Base-by-base conservation (phyloP, 2,797 vertebrate genomes). In the Sebastes goodei region DNA sequence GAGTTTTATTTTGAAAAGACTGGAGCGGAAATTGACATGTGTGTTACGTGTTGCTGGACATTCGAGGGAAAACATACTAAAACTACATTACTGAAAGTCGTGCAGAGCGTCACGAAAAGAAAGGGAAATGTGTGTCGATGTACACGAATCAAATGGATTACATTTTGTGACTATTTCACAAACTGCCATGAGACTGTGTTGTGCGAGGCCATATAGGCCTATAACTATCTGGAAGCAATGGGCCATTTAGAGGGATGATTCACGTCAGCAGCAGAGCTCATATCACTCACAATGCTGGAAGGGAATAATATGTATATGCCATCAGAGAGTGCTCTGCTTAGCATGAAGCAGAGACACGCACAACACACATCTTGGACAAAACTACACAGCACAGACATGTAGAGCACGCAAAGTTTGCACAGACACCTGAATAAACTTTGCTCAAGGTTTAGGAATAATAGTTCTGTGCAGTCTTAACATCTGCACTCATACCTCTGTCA, bases 211-310 rank as follows among this genome's bases (percentile, higher is more conserved):
- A 30, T 65, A 76, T 46, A 46, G 81, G 74, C 74, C 80, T 64
- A 57, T 81, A 91, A 92, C 76, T 86, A 84, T 86, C 71, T 81
- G 82, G 77, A 86, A 82, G 89, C 86, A 91, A 89, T 84, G 88
- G 77, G 70, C 88, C 87, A 75, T 83, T 6, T 65, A 86, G 84
- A 82, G 78, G 77, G 76, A 83, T 86, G 88, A 91, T 86, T 90
- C 89, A 85, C 10, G 25, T 60, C 35, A 12, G 87, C 86, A 78
- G 82, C 78, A 68, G 68, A 78, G 78, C 82, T 89, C 83, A 75
- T 76, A 80, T 84, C 84, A 80, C 74, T 15, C 9, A 83, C 76
- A 76, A 62, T 6, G 10, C 81, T 56, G 69, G 71, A 76, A 80
- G 77, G 65, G 71, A 87, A 33, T 81, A 68, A 86, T 74, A 86